A percentile compares a stretch with the other conserved stretches of the same genome.
These are phyloP conservation scores for Lasius platythorax DNA, from an alignment of 2,888 invertebrate genomes.

Conservation along the genomic window DNA sequence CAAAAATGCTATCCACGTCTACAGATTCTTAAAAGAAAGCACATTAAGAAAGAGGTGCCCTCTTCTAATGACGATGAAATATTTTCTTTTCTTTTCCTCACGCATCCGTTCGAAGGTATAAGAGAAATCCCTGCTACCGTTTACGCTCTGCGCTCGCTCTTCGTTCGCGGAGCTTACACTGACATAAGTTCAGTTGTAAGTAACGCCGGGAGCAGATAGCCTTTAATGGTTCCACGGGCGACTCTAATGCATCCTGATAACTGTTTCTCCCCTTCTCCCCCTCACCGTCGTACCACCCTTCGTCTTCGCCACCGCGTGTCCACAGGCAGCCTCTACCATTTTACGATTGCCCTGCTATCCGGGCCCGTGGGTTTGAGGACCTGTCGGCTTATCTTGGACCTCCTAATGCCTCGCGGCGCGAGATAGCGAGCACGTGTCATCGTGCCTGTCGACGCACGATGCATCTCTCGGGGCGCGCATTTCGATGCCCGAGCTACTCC, in stretches of 20 bases:
- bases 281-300: background rate
- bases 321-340: constrained; percentile 42
- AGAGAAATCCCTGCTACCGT: constrained; percentile 72
- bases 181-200: constrained; percentile 78
- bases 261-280: constrained; percentile 53
- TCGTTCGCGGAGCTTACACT: constrained; percentile 71
- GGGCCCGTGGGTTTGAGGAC: constrained; percentile 38
- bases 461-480: constrained; percentile 23
- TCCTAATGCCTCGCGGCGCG: constrained; percentile 45
- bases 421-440: constrained; percentile 63
- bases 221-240: constrained; percentile 79
- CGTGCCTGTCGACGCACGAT: constrained; percentile 33
- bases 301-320: background rate
- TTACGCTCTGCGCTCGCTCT: constrained; percentile 3
- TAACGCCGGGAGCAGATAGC: constrained; percentile 79
- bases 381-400: constrained; percentile 71
- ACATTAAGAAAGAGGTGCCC: constrained; percentile 14
- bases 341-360: constrained; percentile 65
- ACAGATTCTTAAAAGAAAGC: constrained; percentile 58
- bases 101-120: constrained; percentile 53
- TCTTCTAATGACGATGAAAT: constrained; percentile 54
- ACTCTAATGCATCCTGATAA: constrained; percentile 81
- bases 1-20: constrained; percentile 46
- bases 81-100: constrained; percentile 48
- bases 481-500: background rate